These are phyloP conservation scores for Ophion ellenae DNA, from an alignment of 2,888 invertebrate species.

Conservation along the genomic window DNA sequence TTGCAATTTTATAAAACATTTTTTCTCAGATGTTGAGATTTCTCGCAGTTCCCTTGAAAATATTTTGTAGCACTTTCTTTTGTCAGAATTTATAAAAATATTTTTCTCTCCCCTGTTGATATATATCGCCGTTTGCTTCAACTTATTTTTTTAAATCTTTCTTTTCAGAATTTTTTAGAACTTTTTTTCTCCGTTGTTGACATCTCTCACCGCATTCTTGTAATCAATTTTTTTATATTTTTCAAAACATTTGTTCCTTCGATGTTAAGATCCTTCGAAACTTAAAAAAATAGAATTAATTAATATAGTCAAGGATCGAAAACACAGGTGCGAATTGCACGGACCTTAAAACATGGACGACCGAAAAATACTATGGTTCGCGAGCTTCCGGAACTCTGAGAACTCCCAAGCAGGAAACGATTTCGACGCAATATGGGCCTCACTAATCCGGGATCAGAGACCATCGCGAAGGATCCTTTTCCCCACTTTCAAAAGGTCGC, in stretches of 20 bases:
- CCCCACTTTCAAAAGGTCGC: slow-evolving; percentile 11
- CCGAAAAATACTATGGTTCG: background rate
- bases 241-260: background rate
- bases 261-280: background rate
- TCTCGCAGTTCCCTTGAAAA: too few species aligned
- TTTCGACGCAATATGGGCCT: slow-evolving; percentile 3
- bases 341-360: background rate
- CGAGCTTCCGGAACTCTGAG: background rate
- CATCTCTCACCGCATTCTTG: background rate
- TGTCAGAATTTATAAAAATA: too few species aligned
- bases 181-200: background rate
- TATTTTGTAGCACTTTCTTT: too few species aligned
- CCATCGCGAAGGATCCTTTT: slow-evolving; percentile 10
- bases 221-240: background rate
- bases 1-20: too few species aligned
- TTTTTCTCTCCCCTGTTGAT: background rate
- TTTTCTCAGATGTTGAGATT: too few species aligned
- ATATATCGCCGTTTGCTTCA: background rate
- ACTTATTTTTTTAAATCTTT: background rate
- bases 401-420: background rate
- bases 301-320: background rate
- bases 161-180: background rate
- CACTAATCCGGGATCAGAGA: slow-evolving; percentile 67
- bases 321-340: background rate
- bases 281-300: background rate